A percentile compares a stretch with the other conserved stretches of the same genome.
Conservation (phyloP, 2,888 invertebrate species). For the Dolichopus griseipennis region DNA sequence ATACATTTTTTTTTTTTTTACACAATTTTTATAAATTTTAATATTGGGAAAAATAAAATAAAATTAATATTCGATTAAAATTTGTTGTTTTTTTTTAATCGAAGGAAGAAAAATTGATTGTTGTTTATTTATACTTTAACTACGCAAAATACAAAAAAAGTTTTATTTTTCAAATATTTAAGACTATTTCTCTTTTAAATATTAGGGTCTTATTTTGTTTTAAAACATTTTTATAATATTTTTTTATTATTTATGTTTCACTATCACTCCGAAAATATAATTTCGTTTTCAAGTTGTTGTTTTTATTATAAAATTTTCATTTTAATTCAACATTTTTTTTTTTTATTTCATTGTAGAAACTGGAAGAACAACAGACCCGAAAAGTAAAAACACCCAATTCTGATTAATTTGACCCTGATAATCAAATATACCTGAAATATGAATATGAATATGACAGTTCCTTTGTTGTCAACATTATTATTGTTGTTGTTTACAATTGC, state of each 20-base stretch:
- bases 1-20: neutral
- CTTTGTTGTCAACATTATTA: neutral
- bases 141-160: too few species aligned
- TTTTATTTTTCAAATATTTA: too few species aligned
- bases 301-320: too few species aligned
- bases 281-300: too few species aligned
- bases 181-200: too few species aligned
- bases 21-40: neutral
- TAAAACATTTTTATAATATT: neutral
- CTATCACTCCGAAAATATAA: too few species aligned
- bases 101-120: neutral
- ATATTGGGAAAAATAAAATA: too few species aligned
- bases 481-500: neutral
- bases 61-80: too few species aligned
- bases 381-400: slow-evolving; percentile 6
- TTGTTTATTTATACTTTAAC: neutral
- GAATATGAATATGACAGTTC: neutral
- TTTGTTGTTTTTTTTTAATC: neutral
- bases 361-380: slow-evolving; percentile 6
- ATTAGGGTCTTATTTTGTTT: neutral
- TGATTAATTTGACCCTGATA: slow-evolving; percentile 6
- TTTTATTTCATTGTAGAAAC: neutral
- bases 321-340: neutral
- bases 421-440: neutral
- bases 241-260: neutral